Evolutionary conservation across 1,140 invertebrate species (phyloP), one percentile per base, ranked within the genome.

Genomic region (Zaprionus kolodkinae): DNA sequence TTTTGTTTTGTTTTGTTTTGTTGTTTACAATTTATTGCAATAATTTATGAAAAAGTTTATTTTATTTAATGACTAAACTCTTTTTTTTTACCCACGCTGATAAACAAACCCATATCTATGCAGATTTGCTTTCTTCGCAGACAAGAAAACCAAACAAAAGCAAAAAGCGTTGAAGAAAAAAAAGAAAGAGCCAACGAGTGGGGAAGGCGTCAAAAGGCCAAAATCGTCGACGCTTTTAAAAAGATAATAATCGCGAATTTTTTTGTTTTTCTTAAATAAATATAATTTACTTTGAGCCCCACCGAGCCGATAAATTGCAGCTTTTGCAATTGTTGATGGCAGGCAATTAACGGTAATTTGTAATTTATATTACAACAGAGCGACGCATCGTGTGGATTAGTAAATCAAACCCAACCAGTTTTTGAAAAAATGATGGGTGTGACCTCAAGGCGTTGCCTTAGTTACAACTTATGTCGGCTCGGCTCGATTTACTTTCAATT

Each of bases 21-120:
- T 15, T 43, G n/a, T 43, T 15, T 35, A 45, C 63, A 43, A 56
- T 67, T 65, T 61, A 61, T 33, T 60, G 27, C 52, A 43, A 67
- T 4, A 36, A 38, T 65, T 27, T 55, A 56, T 56, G 52, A 15
- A 35, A 71, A 72, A 72, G 27, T 48, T 72, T 55, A 66, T 61
- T 76, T 72, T 40, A 76, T 76, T 76, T 76, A 66, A 72, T 72
- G 69, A 66, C 62, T 54, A 71, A 71, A 70, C 43, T 57, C 57
- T 48, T 69, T 48, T 69, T 69, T 78, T 75, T 60, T 75, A 79
- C 74, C 60, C 54, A 83, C 74, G 64, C 74, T 70, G 72, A 87
- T 80, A 80, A 82, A 81, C 72, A 86, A 83, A 81, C 40, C 40
- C 52, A 64, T 64, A 83, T 78, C 72, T 87, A 72, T 79, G 76